Evolutionary conservation across 2,888 invertebrate genomes (phyloP), one percentile per base, ranked within the genome.

Genomic region (Drosophila nr. perissopoda): DNA sequence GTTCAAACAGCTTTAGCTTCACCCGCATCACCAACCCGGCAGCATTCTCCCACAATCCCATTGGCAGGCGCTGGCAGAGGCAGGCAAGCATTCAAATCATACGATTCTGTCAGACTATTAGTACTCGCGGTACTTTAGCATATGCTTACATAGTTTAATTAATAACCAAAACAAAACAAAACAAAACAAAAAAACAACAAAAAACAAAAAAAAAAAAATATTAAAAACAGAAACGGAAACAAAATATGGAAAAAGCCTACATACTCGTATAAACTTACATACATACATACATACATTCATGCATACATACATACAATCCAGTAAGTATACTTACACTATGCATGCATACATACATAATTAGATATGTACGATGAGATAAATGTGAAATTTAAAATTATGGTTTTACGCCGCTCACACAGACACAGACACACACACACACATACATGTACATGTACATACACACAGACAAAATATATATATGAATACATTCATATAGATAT

Each of bases 1-100:
- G 92, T 93, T 91, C 81, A 83, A 79, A 62, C 74, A 75, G 54
- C 79, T 72, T 31, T 66, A 78, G 66, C 67, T 54, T 60, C 65
- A 64, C 42, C 42, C 25, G 21, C 27, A 33, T 18, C 33, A 21
- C 18, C 2, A n/a, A 46, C 7, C 46, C 46, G 46, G 21, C 46
- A 16, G 21, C 21, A 46, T 4, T 25, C 46, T 25, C 16, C 46
- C 25, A 25, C 46, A 64, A 40, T 7, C n/a, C 33, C 33, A 27
- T 18, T 49, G 49, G 49, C 27, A 49, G 27, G 16, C 40, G 46
- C 51, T 58, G 71, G 33, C 49, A 53, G 54, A 51, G 73, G 58
- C 70, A 74, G 78, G 74, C 79, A 74, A 61, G 56, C 62, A 63
- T 69, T 61, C 58, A 61, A 42, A 58, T 51, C 56, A 65, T 46